A percentile compares a stretch with the other conserved stretches of the same genome.
Evolutionary conservation across 2,888 invertebrate species (phyloP).

Genomic region (Invenusta paracnida): DNA sequence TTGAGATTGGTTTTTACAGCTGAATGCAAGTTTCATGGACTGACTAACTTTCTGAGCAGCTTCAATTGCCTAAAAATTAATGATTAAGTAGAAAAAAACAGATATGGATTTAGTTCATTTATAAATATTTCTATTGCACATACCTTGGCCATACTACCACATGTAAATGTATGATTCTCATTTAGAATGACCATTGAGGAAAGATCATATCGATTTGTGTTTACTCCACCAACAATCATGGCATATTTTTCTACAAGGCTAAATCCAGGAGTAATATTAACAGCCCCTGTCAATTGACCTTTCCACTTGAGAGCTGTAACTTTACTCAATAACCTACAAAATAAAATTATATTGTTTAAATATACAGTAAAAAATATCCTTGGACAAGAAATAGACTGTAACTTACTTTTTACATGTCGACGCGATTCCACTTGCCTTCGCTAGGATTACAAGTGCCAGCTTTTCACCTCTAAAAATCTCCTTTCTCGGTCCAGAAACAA

Average conservation of each 20-base stretch:
- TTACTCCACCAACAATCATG: constrained; percentile 58
- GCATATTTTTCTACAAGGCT: constrained; percentile 62
- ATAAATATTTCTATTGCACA: neutral
- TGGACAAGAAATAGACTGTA: neutral
- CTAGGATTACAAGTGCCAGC: constrained; percentile 58
- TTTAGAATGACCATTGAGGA: neutral
- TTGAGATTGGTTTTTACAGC: constrained; percentile 58
- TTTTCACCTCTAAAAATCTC: constrained; percentile 60
- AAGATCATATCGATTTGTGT: constrained; percentile 39
- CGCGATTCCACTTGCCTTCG: constrained; percentile 61
- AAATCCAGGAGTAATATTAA: constrained; percentile 62
- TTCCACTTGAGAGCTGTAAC: constrained; percentile 53
- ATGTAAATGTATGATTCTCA: neutral
- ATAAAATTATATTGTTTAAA: constrained; percentile 31
- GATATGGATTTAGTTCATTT: neutral
- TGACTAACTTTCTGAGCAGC: neutral
- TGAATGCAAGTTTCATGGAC: constrained; percentile 60
- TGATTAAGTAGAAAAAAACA: neutral
- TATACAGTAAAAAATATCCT: neutral
- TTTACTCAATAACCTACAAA: constrained; percentile 47
- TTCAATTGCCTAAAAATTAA: neutral
- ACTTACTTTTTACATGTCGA: constrained; percentile 50
- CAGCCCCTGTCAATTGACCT: constrained; percentile 60
- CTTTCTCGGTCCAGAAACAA: constrained; percentile 56
- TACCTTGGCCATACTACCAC: neutral